Evolutionary conservation across 2,113 vertebrate genomes (phyloP), one percentile per base, ranked within the genome.

Genomic region (Ptychochromis oligacanthus): DNA sequence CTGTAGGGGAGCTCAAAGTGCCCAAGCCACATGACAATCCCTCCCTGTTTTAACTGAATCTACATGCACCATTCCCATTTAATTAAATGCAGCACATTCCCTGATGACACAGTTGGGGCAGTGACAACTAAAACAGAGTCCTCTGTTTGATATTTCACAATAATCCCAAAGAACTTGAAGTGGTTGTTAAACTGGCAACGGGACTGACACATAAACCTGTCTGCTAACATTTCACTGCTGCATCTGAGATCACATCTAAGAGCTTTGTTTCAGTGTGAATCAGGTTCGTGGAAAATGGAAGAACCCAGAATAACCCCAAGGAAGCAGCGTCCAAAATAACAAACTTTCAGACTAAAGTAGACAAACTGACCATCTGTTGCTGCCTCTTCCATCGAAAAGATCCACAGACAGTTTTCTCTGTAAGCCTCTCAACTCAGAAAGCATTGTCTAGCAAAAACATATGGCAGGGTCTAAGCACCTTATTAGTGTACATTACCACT

Each of bases 401-500:
- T 74, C 84, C 81, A 75, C 89, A 93, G 90, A 93, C 91, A 84
- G 82, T 78, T 82, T 83, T 49, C 88, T 64, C 60, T 43, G 15
- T 94, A 94, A 95, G 93, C 93, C 87, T 86, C 87, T 90, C 87
- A 89, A 36, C 38, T 89, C 88, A 70, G 65, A 90, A 87, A 87
- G 89, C 88, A 93, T 79, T 80, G 90, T 94, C 93, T 93, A 79
- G 81, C 76, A 43, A 60, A 83, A 92, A 87, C 95, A 96, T 95
- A 96, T 96, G 96, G 91, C 80, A 5, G 76, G 49, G 86, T 77
- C 90, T 95, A 95, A 95, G 93, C 89, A 93, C 91, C 89, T 94
- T 95, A 93, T 92, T 87, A 94, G 92, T 94, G 91, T 94, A 85
- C 87, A 94, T 96, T 94, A 92, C 94, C 83, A 67, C 38, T 6